Evolutionary conservation across 2,888 invertebrate species (phyloP).

Genomic region (Nycteola revayana): DNA sequence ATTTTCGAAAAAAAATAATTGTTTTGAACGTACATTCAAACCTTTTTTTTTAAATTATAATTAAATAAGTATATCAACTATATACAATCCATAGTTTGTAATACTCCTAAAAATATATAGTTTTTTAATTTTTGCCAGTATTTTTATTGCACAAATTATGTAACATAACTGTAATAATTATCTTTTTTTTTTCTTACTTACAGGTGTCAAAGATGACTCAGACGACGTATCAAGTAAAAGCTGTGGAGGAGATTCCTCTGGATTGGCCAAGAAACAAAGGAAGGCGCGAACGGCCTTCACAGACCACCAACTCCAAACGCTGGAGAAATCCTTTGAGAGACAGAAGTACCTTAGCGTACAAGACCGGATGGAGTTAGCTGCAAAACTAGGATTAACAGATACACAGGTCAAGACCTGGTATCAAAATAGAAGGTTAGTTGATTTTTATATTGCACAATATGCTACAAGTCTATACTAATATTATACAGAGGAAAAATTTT

Average conservation of each 20-base stretch:
- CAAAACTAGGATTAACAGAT: conserved; percentile 96
- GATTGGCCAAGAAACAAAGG: conserved; percentile 94
- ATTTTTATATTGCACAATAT: background rate
- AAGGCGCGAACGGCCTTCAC: conserved; percentile 99
- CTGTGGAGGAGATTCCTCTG: conserved; percentile 68
- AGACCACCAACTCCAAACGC: conserved; percentile 97
- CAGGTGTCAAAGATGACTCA: conserved; percentile 94
- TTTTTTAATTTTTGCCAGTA: no score
- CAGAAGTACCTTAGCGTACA: conserved; percentile 98
- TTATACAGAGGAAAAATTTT: no score
- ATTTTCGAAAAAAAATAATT: no score
- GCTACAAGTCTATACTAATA: no score
- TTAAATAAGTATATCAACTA: no score
- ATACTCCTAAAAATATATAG: no score
- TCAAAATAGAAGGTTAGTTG: conserved; percentile 96
- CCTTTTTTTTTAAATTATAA: no score
- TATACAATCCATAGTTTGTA: no score
- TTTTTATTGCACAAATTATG: no score
- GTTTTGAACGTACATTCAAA: no score
- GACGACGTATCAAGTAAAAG: conserved; percentile 85
- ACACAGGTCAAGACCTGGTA: conserved; percentile 99
- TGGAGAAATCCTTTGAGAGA: conserved; percentile 98
- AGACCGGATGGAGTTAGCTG: conserved; percentile 98
- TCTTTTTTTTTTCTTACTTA: conserved; percentile 2
- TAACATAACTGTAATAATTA: no score